phyloP scores from a whole-genome alignment of 2,888 invertebrate genomes.

The Nymphalis urticae region DNA sequence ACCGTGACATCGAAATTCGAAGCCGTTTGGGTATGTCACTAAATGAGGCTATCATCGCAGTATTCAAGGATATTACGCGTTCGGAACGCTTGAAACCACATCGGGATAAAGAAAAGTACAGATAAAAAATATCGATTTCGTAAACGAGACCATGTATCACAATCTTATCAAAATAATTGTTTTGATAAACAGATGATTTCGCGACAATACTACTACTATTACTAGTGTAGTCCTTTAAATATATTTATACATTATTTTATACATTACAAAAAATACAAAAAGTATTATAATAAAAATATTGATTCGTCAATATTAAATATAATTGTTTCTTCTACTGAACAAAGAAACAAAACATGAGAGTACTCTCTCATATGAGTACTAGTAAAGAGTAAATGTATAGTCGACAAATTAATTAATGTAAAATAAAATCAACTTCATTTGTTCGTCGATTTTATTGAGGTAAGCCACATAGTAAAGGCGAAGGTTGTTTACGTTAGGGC shows the following conservation, averaged over 20 bases:
- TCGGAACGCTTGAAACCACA: conserved; percentile 22
- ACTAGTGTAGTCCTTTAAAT: neutral
- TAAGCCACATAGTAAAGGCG: conserved; percentile 42
- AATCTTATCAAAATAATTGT: conserved; percentile 5
- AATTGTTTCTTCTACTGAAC: too few relatives aligned
- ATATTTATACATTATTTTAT: too few relatives aligned
- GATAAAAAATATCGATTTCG: conserved; percentile 13
- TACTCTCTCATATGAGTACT: neutral
- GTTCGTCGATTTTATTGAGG: conserved; percentile 34
- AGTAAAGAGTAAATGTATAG: neutral
- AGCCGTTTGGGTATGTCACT: conserved; percentile 56
- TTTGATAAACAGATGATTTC: conserved; percentile 8
- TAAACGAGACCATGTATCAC: conserved; percentile 2
- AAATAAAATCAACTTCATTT: conserved; percentile 23
- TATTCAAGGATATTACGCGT: conserved; percentile 44
- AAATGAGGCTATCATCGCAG: conserved; percentile 44
- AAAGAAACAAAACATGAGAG: too few relatives aligned
- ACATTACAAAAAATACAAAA: too few relatives aligned
- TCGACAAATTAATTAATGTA: conserved; percentile 7
- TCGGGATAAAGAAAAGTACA: neutral
- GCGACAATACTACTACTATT: conserved; percentile 7
- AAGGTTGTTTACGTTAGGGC: conserved; percentile 52
- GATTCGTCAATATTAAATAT: too few relatives aligned
- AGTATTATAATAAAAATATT: too few relatives aligned
- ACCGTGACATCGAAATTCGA: conserved; percentile 54